Evolutionary conservation across 35 echinoderm and acorn worm species (phyloP).

Genomic region (Apostichopus parvimensis): DNA sequence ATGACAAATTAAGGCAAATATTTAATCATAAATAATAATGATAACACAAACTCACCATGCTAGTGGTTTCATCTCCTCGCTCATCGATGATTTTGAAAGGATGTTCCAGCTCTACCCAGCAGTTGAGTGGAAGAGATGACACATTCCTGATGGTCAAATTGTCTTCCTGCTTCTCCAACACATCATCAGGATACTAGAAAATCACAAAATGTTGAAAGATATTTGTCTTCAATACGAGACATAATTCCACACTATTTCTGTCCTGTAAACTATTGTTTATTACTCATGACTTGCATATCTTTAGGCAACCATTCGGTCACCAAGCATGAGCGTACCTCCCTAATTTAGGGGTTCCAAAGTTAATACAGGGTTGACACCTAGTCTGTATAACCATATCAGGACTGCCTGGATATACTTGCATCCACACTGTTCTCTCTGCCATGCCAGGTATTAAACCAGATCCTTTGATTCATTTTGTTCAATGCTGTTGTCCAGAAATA

Average conservation of each 20-base stretch:
- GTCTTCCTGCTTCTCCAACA: conserved; percentile 75
- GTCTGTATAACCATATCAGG: too few relatives aligned
- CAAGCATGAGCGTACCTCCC: too few relatives aligned
- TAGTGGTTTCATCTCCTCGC: conserved; percentile 57
- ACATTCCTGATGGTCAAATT: conserved; percentile 81
- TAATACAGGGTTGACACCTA: too few relatives aligned
- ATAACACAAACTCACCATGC: conserved; percentile 56
- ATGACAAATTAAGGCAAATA: too few relatives aligned
- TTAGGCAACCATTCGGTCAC: background rate
- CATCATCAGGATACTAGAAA: conserved; percentile 83
- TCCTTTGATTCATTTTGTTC: too few relatives aligned
- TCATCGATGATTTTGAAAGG: conserved; percentile 83
- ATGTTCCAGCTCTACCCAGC: conserved; percentile 72
- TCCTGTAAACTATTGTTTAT: background rate
- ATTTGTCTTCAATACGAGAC: background rate
- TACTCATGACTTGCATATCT: background rate
- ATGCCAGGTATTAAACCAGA: too few relatives aligned
- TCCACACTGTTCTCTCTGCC: too few relatives aligned
- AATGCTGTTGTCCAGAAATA: too few relatives aligned
- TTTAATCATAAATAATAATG: too few relatives aligned
- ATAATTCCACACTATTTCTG: background rate
- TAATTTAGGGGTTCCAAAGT: too few relatives aligned
- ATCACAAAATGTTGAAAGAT: background rate
- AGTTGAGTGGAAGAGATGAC: conserved; percentile 87
- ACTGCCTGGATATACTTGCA: too few relatives aligned